These are phyloP conservation scores for Rhinoderma darwinii DNA, from an alignment of 2,113 vertebrate species.

Conservation along the genomic window DNA sequence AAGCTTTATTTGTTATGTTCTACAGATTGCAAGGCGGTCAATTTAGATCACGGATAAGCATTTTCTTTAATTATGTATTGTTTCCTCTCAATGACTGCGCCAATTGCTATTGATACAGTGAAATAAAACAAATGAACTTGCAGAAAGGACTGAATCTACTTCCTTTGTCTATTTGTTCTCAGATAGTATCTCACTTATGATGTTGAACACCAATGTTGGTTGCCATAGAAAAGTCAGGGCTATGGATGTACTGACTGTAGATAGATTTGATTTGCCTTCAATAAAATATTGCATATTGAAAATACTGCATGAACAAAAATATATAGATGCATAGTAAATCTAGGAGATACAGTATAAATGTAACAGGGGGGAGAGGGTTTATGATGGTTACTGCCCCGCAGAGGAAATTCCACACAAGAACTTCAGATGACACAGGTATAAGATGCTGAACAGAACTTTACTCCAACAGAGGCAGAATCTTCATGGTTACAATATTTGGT, in stretches of 20 bases:
- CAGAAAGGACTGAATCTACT: conserved; percentile 1
- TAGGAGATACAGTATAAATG: too few species aligned
- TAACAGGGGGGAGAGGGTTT: too few species aligned
- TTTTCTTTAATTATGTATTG: conserved; percentile 55
- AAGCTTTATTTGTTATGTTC: conserved; percentile 35
- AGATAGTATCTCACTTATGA: background rate
- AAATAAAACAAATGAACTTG: conserved; percentile 39
- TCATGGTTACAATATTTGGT: too few species aligned
- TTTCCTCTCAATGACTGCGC: conserved; percentile 38
- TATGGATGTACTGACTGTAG: background rate
- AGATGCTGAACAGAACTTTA: too few species aligned
- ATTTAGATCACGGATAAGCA: conserved; percentile 49
- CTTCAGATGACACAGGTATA: too few species aligned
- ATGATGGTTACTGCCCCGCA: too few species aligned
- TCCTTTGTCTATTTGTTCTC: background rate
- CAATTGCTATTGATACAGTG: conserved; percentile 39
- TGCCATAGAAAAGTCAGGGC: background rate
- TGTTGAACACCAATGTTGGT: background rate
- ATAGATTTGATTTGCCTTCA: background rate
- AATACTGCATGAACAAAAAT: background rate
- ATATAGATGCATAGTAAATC: too few species aligned
- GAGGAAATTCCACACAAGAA: too few species aligned
- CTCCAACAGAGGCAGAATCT: too few species aligned
- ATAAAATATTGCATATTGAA: background rate
- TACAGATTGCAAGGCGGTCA: conserved; percentile 16